phyloP scores from a whole-genome alignment of 2,797 vertebrate genomes.

The Rhynchotus rufescens region DNA sequence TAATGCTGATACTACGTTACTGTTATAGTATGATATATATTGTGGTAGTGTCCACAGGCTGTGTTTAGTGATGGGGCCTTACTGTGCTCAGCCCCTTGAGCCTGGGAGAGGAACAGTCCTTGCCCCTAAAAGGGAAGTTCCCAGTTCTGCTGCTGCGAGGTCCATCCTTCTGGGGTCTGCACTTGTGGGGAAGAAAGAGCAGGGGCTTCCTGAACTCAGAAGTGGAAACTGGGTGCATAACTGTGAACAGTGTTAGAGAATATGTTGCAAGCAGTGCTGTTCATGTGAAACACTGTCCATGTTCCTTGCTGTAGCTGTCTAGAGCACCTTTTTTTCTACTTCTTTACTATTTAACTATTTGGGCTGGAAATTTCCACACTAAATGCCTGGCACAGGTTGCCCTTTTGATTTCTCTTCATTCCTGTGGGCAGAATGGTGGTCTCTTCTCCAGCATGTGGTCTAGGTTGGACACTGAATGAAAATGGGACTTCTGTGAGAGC shows the following conservation, averaged over 20 bases:
- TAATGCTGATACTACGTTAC: background rate
- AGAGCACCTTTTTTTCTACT: background rate
- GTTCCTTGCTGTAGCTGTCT: background rate
- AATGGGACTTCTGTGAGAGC: background rate
- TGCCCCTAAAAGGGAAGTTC: background rate
- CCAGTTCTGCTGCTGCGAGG: background rate
- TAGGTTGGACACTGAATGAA: background rate
- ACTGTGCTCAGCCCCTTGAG: background rate
- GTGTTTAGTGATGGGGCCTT: background rate
- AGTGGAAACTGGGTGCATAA: fast-evolving
- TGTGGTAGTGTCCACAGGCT: background rate
- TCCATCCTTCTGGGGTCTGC: background rate
- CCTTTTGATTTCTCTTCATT: background rate
- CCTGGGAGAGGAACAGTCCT: background rate
- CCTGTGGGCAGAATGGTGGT: background rate
- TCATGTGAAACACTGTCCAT: background rate
- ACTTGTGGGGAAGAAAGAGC: background rate
- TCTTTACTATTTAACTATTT: background rate
- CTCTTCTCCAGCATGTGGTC: background rate
- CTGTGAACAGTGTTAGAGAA: background rate
- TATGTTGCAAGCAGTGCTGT: background rate
- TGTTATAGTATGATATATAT: fast-evolving
- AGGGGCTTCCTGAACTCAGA: background rate
- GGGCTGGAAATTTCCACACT: background rate
- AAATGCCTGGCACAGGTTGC: background rate